Evolutionary conservation across 2,797 vertebrate genomes (phyloP).

Genomic region (Falco naumanni): DNA sequence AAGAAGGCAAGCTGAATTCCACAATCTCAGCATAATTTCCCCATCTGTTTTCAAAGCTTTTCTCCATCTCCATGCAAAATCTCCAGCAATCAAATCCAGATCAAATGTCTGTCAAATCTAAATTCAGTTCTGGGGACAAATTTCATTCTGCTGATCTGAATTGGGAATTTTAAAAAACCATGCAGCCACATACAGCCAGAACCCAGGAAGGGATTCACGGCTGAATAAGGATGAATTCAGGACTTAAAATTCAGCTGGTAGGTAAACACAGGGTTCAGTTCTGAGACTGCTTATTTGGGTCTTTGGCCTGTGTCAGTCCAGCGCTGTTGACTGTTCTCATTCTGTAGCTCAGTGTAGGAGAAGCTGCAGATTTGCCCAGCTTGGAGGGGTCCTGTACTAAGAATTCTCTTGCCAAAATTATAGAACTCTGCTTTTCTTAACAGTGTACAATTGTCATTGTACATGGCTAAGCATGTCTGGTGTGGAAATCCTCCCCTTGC

Average conservation of each 20-base stretch:
- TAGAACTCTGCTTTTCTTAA: not conserved
- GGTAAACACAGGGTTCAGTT: not conserved
- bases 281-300: not conserved
- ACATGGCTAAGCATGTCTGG: not conserved
- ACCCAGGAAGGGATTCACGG: not conserved
- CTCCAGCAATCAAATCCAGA: not conserved
- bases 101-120: not conserved
- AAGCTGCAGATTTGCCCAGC: not conserved
- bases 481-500: not conserved
- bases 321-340: not conserved
- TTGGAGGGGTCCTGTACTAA: not conserved
- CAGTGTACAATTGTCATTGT: fast-evolving
- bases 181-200: not conserved
- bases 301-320: not conserved
- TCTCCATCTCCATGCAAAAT: not conserved
- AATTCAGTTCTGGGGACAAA: not conserved
- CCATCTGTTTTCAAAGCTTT: not conserved
- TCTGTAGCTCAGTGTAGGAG: not conserved
- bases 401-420: not conserved
- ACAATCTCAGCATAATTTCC: not conserved
- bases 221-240: not conserved
- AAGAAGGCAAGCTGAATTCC: not conserved
- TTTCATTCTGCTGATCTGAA: not conserved
- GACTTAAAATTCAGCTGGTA: not conserved
- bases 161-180: not conserved